phyloP scores from a whole-genome alignment of 2,113 vertebrate species.

The Chaetodon trifascialis region DNA sequence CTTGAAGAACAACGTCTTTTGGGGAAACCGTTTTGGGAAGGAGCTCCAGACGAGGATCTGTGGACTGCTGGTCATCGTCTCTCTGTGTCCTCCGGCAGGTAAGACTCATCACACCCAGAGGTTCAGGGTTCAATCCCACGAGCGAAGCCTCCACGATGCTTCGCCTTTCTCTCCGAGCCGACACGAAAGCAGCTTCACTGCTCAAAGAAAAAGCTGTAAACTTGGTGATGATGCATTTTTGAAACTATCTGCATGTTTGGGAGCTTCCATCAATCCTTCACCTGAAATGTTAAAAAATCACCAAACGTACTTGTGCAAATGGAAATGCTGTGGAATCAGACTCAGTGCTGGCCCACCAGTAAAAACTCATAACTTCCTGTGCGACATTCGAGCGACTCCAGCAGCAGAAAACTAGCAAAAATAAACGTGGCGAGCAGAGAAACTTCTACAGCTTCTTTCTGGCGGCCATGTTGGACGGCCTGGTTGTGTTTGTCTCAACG shows the following conservation, averaged over 20 bases:
- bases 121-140: too few species aligned
- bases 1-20: neutral
- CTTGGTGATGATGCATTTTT: too few species aligned
- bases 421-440: neutral
- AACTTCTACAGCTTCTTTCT: too few species aligned
- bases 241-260: too few species aligned
- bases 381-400: neutral
- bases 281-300: too few species aligned
- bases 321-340: too few species aligned
- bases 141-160: too few species aligned
- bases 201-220: too few species aligned
- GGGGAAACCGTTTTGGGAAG: conserved; percentile 32
- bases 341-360: neutral
- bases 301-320: too few species aligned
- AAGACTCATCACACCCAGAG: neutral
- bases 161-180: neutral
- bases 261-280: too few species aligned
- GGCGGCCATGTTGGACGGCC: conserved; percentile 5
- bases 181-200: neutral
- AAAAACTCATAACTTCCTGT: neutral
- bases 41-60: conserved; percentile 26
- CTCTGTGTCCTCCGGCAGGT: conserved; percentile 60
- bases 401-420: neutral
- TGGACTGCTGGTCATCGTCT: conserved; percentile 50
- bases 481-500: neutral